Evolutionary conservation across 2,113 vertebrate species (phyloP), one percentile per base, ranked within the genome.

Genomic region (Loxodonta africana): DNA sequence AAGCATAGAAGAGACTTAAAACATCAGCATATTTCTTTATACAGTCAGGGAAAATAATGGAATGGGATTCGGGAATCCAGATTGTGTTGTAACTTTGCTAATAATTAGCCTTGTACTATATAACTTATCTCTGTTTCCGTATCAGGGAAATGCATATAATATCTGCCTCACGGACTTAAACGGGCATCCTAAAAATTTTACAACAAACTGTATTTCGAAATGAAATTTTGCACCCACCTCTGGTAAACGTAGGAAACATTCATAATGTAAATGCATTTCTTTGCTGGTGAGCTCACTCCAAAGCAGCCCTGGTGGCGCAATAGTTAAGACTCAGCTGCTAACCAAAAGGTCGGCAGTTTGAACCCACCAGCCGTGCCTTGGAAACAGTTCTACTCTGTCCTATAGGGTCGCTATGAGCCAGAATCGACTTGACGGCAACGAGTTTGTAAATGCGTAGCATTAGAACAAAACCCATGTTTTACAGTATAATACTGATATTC

Each of bases 1-100:
- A 92, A 86, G 71, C 44, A 87, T 73, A 92, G 74, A 76, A 80
- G 81, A 80, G 14, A 91, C 63, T 95, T 88, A 69, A 91, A 96
- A 80, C 33, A 83, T 48, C 84, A 71, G 80, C 33, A 88, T 11
- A 87, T 37, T 90, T 8, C 15, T 91, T 7, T 76, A 53, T 83
- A 67, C 2, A 83, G 8, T 86, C 15, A 93, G 14, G 8, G 48
- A 60, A 63, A 90, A 91, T 2, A 71, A 74, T 84, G 26, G 65
- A 83, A 60, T 48, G 17, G 2, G 41, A 86, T 37, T 83, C 26
- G 15, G 62, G 12, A 93, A 83, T 62, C 37, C 37, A 86, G 41
- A 14, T 46, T 88, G 28, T 73, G 1, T 65, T 82, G 92, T 77
- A 91, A 81, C 18, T 78, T 69, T 74, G 28, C 25, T 60, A 76